These are phyloP conservation scores for Caenorhabditis becei DNA, from an alignment of 2,888 invertebrate genomes.

Conservation along the genomic window DNA sequence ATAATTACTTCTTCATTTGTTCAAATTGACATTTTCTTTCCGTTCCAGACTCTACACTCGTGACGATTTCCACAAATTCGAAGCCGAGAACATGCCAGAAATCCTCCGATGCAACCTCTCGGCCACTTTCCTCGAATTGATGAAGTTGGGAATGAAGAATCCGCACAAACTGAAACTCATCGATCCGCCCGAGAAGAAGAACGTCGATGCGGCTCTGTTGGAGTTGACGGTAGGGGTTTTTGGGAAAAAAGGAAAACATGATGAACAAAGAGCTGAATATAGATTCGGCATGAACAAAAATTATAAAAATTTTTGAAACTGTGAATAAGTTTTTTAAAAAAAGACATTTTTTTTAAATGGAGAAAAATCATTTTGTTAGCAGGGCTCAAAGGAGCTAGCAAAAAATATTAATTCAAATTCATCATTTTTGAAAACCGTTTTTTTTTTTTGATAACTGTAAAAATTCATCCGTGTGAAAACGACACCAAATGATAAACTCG, in stretches of 20 bases:
- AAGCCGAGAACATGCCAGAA: constrained; percentile 89
- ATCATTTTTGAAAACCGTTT: too few relatives aligned
- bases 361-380: too few relatives aligned
- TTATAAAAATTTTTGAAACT: not conserved
- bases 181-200: constrained; percentile 89
- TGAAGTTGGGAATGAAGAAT: constrained; percentile 90
- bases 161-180: constrained; percentile 91
- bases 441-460: too few relatives aligned
- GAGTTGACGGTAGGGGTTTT: constrained; percentile 61
- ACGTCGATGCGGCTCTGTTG: constrained; percentile 75
- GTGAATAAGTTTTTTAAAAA: not conserved
- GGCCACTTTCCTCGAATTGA: constrained; percentile 87
- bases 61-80: constrained; percentile 87
- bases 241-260: not conserved
- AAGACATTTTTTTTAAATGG: not conserved
- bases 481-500: too few relatives aligned
- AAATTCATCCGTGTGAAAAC: too few relatives aligned
- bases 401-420: too few relatives aligned
- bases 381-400: too few relatives aligned
- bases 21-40: not conserved
- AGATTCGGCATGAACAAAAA: not conserved
- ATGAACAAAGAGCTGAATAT: too few relatives aligned
- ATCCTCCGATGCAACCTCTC: constrained; percentile 85
- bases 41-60: constrained; percentile 42
- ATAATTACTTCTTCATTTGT: too few relatives aligned